phyloP scores from a whole-genome alignment of 2,888 invertebrate species.

The Lithophane socia region DNA sequence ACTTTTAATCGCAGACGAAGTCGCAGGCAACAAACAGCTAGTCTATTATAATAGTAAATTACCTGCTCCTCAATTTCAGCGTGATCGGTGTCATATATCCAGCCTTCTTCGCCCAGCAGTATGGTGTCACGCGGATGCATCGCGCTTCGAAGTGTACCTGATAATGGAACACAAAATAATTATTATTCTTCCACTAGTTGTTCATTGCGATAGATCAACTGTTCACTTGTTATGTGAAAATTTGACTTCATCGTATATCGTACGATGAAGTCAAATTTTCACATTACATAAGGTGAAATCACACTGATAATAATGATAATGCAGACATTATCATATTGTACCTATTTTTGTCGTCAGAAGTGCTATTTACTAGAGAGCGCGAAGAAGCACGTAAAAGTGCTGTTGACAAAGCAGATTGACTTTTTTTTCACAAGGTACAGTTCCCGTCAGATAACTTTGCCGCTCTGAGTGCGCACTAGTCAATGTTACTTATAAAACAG shows the following conservation, averaged over 20 bases:
- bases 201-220: background rate
- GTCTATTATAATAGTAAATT: slow-evolving; percentile 53
- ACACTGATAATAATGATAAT: no score
- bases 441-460: no score
- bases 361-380: background rate
- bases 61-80: slow-evolving; percentile 99
- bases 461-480: no score
- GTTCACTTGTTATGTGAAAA: no score
- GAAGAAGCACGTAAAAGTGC: background rate
- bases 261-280: background rate
- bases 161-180: background rate
- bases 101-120: slow-evolving; percentile 95
- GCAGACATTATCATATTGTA: background rate
- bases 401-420: no score
- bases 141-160: slow-evolving; percentile 83
- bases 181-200: background rate
- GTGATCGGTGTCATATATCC: slow-evolving; percentile 99
- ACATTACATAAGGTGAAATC: background rate
- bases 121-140: slow-evolving; percentile 92
- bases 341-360: background rate
- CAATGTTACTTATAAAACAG: no score
- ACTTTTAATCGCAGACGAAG: no score
- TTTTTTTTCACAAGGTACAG: no score
- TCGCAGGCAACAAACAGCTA: no score
- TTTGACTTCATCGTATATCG: no score